A percentile compares a stretch with the other conserved stretches of the same genome.
Evolutionary conservation across 2,113 vertebrate species (phyloP).

Genomic region (Clarias batrachus): DNA sequence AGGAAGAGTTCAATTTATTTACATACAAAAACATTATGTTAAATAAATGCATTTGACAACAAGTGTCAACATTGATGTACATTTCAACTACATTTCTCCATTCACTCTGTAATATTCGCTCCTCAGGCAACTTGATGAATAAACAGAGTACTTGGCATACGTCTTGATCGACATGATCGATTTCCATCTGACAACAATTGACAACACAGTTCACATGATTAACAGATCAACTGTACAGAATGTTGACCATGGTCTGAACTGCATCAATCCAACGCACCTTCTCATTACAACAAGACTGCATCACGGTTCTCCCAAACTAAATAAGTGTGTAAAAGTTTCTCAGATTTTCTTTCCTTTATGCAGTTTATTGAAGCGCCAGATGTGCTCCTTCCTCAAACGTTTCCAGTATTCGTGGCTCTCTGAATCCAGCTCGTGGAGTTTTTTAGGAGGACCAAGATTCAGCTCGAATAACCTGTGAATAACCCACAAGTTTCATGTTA

Average conservation of each 20-base stretch:
- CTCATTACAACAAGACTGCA: neutral
- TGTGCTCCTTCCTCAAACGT: conserved; percentile 82
- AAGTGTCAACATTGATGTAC: neutral
- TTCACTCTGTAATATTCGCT: neutral
- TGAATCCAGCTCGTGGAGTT: conserved; percentile 78
- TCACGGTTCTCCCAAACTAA: neutral
- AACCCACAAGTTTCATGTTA: neutral
- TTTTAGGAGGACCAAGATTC: conserved; percentile 76
- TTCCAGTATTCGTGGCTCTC: conserved; percentile 79
- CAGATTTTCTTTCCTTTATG: conserved; percentile 79
- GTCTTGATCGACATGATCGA: neutral
- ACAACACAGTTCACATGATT: neutral
- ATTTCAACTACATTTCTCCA: neutral
- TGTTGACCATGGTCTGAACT: neutral
- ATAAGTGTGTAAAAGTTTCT: neutral
- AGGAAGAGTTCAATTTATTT: conserved; percentile 3
- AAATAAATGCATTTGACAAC: neutral
- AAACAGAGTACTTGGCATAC: neutral
- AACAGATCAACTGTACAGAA: neutral
- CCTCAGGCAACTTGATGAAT: neutral
- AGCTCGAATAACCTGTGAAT: conserved; percentile 83
- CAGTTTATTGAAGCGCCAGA: conserved; percentile 80
- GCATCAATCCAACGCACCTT: neutral
- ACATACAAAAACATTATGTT: conserved; percentile 7
- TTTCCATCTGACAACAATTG: neutral